Percentiles rank a stretch among this genome's conserved stretches.
phyloP scores from a whole-genome alignment of 2,797 vertebrate species.

The Leptodactylus fallax region DNA sequence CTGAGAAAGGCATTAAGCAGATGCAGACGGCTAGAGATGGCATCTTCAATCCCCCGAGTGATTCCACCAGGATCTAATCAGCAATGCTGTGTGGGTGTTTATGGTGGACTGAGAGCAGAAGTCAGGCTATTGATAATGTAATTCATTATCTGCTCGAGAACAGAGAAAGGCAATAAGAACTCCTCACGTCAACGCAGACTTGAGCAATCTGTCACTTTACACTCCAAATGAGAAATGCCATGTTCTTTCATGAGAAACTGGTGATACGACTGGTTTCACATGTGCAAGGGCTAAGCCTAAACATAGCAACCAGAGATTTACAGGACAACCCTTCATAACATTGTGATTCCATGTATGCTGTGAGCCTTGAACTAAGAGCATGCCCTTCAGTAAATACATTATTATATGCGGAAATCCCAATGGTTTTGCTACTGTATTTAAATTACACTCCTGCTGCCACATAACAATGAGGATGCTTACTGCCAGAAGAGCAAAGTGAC shows the following conservation, averaged over 20 bases:
- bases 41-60: constrained; percentile 16
- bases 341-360: background rate
- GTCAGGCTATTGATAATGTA: constrained; percentile 21
- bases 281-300: background rate
- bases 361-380: background rate
- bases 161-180: constrained; percentile 27
- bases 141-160: constrained; percentile 55
- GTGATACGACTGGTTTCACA: background rate
- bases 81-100: constrained; percentile 47
- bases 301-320: background rate
- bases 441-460: constrained; percentile 1
- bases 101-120: constrained; percentile 14
- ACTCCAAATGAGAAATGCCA: constrained; percentile 20
- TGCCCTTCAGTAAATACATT: constrained; percentile 8
- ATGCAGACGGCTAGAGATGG: constrained; percentile 13
- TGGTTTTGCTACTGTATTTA: background rate
- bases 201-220: constrained; percentile 25
- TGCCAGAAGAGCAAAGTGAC: constrained; percentile 19
- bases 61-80: constrained; percentile 21
- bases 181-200: constrained; percentile 47
- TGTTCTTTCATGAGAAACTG: background rate
- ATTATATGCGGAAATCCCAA: constrained; percentile 16
- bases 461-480: constrained; percentile 25
- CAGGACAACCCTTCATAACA: background rate
- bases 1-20: background rate